These are phyloP conservation scores for Heterodera schachtii DNA, from an alignment of 1,140 invertebrate genomes.

Conservation along the genomic window DNA sequence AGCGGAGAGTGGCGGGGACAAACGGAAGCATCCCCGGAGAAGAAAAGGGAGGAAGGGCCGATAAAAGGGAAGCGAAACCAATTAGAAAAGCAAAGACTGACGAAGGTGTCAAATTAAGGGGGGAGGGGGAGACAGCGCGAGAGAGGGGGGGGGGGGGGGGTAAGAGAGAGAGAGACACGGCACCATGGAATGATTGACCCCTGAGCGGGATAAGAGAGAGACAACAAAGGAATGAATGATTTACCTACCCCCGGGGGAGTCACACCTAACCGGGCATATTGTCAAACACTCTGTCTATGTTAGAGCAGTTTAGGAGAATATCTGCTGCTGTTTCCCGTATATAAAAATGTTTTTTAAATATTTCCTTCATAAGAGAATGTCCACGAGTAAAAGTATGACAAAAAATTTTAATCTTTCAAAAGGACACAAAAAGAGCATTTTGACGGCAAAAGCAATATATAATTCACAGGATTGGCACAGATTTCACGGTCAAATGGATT, in stretches of 20 bases:
- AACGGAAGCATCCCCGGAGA: background rate
- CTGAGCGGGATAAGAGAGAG: background rate
- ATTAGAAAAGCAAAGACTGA: background rate
- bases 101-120: background rate
- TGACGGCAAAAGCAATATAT: background rate
- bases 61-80: background rate
- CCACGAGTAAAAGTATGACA: too few species aligned
- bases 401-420: too few species aligned
- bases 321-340: too few species aligned
- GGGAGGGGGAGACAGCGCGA: background rate
- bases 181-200: too few species aligned
- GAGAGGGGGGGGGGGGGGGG: background rate
- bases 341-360: too few species aligned
- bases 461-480: constrained; percentile 1
- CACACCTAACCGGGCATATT: too few species aligned
- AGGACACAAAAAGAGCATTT: background rate
- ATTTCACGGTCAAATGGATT: constrained; percentile 18
- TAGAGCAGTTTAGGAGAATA: too few species aligned
- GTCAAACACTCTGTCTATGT: too few species aligned
- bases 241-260: too few species aligned
- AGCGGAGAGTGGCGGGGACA: background rate
- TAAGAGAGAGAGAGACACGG: too few species aligned
- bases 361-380: too few species aligned
- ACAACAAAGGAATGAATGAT: background rate
- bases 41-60: background rate